Percentiles rank a stretch among this genome's conserved stretches.
These are phyloP conservation scores for Macrotus californicus DNA, from an alignment of 2,113 vertebrate species.

Conservation along the genomic window DNA sequence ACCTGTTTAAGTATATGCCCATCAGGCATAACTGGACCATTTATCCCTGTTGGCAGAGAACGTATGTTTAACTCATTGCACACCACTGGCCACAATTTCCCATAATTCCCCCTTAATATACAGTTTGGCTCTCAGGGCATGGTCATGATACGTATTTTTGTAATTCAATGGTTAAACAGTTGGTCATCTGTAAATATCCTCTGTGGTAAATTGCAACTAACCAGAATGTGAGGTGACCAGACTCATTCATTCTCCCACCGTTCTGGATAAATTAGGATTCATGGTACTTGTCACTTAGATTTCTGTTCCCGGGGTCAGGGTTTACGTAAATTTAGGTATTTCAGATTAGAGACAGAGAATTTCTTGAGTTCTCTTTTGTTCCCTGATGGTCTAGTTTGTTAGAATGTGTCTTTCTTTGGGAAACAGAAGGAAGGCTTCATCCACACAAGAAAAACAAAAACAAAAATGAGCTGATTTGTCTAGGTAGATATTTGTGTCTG, in stretches of 20 bases:
- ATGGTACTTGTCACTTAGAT: not conserved
- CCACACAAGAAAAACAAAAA: not conserved
- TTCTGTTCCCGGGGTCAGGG: not conserved
- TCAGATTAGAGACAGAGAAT: not conserved
- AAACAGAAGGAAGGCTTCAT: not conserved
- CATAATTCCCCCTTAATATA: not conserved
- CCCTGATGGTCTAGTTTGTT: not conserved
- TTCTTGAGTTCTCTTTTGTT: not conserved
- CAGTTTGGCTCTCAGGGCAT: not conserved
- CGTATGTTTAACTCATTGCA: not conserved
- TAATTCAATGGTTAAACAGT: not conserved
- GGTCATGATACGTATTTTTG: not conserved
- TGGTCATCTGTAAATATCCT: not conserved
- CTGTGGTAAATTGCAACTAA: not conserved
- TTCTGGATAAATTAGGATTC: not conserved
- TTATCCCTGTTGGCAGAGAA: not conserved
- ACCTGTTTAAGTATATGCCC: not conserved
- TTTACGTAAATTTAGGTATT: not conserved
- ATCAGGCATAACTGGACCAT: no score
- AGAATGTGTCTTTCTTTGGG: not conserved
- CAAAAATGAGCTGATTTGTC: not conserved
- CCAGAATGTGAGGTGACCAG: not conserved
- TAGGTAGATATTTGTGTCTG: not conserved
- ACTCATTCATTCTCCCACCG: not conserved
- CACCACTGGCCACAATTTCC: not conserved